phyloP scores from a whole-genome alignment of 1,140 invertebrate species.

The Drosophila elegans region DNA sequence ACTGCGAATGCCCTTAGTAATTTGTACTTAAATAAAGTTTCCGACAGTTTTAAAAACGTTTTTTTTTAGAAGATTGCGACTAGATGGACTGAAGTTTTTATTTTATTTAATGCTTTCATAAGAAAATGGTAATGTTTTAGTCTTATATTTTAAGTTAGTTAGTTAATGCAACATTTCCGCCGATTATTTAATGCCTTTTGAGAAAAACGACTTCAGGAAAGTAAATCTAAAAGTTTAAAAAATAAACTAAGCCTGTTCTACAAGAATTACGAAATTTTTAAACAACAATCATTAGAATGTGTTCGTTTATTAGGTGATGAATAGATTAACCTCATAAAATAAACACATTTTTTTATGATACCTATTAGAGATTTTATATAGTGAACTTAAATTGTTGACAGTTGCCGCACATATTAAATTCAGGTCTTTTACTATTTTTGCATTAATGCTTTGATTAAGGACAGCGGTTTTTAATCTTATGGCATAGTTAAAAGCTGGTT shows the following conservation, averaged over 20 bases:
- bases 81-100: too few species aligned
- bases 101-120: too few species aligned
- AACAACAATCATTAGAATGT: not conserved
- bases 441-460: slow-evolving; percentile 19
- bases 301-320: not conserved
- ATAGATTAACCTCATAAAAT: slow-evolving; percentile 20
- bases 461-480: slow-evolving; percentile 2
- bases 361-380: slow-evolving; percentile 6
- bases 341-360: slow-evolving; percentile 12
- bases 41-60: too few species aligned
- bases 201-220: too few species aligned
- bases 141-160: too few species aligned
- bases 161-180: too few species aligned
- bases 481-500: slow-evolving; percentile 10
- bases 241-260: too few species aligned
- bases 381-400: slow-evolving; percentile 28
- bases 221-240: too few species aligned
- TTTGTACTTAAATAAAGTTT: too few species aligned
- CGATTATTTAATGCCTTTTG: too few species aligned
- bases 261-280: not conserved
- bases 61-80: too few species aligned
- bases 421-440: slow-evolving; percentile 28
- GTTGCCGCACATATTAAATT: slow-evolving; percentile 17
- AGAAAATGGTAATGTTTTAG: too few species aligned
- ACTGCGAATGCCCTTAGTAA: slow-evolving; percentile 37